Base-by-base conservation (phyloP, 2,797 vertebrate species). In the Brachyalestes nurse region DNA sequence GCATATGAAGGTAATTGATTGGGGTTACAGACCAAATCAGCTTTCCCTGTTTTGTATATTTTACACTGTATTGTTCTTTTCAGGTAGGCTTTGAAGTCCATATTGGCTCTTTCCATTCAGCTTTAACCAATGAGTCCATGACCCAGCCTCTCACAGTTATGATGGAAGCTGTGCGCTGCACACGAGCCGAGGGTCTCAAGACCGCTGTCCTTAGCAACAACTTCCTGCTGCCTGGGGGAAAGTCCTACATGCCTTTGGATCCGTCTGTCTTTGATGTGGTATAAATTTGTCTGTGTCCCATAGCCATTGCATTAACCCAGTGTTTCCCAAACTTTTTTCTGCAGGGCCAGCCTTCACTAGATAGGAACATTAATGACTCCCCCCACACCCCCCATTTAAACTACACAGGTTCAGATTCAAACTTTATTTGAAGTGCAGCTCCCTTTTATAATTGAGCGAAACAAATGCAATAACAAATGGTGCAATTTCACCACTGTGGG, bases 191-290 rank as follows among this genome's bases (percentile, higher is more conserved):
- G 80, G 96, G 95, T 4, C 89, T 96, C 0, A 93, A 91, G 86
- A 94, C 94, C 4, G 95, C 95, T 47, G 85, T 96, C 72, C 89
- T 96, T 28, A 94, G 89, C 84, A 93, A 91, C 88, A 93, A 77
- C 83, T 93, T 93, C 85, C 90, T 85, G 77, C 84, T 92, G 78
- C 76, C 82, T 25, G 84, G 55, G 0, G 91, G 90, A 80, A 85
- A 86, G 81, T 89, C 88, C 23, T 92, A 89, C 84, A 87, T 94
- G 76, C 92, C 93, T 14, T 79, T 92, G 16, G 89, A 95, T 71
- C 91, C 42, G 12, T 85, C 83, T 45, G 90, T 90, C 80, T 96
- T 96, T 82, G 92, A 96, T 65, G 93, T 95, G 92, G 95, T 96
- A 86, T 92, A 94, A 58, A 12, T 25, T 17, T 12, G 17, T 19